Percentiles rank a stretch among this genome's conserved stretches.
Evolutionary conservation across 1,140 invertebrate genomes (phyloP).

Genomic region (Calephelis nemesis): DNA sequence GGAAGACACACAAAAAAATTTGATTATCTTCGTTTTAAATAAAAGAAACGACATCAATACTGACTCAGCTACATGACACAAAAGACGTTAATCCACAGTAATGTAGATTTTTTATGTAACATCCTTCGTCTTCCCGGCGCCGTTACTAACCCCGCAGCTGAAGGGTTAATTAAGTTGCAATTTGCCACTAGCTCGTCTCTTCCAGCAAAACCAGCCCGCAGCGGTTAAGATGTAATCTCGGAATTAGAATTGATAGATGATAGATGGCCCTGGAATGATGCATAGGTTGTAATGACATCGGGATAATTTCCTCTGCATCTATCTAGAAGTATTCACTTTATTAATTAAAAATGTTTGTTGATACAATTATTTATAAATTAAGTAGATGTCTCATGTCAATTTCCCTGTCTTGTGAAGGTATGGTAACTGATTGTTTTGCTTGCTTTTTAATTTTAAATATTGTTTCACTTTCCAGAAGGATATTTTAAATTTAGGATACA

Average conservation of each 20-base stretch:
- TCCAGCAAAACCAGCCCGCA: constrained; percentile 32
- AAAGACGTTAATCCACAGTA: constrained; percentile 34
- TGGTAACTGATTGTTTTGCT: no score
- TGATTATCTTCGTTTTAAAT: no score
- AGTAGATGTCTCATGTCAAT: background rate
- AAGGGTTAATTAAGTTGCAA: constrained; percentile 64
- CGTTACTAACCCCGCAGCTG: constrained; percentile 31
- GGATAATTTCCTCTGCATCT: constrained; percentile 18
- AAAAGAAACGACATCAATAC: no score
- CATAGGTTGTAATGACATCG: constrained; percentile 19
- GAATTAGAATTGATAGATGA: constrained; percentile 41
- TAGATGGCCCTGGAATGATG: constrained; percentile 16
- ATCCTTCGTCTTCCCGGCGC: constrained; percentile 36
- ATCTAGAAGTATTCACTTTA: background rate
- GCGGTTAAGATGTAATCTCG: constrained; percentile 41
- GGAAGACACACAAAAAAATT: no score
- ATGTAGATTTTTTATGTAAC: constrained; percentile 56
- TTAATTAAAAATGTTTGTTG: constrained; percentile 4
- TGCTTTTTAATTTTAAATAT: no score
- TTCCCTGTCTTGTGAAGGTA: no score
- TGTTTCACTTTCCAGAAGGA: no score
- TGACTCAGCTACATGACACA: background rate
- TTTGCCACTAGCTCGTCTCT: constrained; percentile 50
- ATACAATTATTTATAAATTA: background rate
- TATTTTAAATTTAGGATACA: no score